Percentiles rank a stretch among this genome's conserved stretches.
These are phyloP conservation scores for Austrofundulus limnaeus DNA, from an alignment of 2,113 vertebrate genomes.

Conservation along the genomic window DNA sequence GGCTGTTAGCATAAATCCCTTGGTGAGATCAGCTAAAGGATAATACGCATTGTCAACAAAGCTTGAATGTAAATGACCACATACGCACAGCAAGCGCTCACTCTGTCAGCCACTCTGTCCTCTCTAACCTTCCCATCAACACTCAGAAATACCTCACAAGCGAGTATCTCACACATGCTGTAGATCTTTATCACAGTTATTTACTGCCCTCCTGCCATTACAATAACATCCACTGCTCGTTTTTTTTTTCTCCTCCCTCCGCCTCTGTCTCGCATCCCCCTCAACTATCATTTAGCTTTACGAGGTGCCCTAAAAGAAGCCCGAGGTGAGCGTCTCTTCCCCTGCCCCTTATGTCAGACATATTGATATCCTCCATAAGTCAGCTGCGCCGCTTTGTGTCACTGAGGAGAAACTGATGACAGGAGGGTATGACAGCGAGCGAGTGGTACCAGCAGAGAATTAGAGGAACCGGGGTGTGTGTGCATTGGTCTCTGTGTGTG, in stretches of 20 bases:
- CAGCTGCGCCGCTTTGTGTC: constrained; percentile 52
- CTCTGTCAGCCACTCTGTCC: constrained; percentile 39
- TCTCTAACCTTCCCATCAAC: constrained; percentile 51
- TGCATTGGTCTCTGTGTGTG: constrained; percentile 7
- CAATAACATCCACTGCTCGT: constrained; percentile 66
- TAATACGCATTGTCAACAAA: constrained; percentile 41
- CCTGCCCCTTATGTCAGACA: constrained; percentile 55
- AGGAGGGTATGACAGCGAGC: constrained; percentile 48
- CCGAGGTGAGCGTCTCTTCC: constrained; percentile 35
- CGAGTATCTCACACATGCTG: constrained; percentile 34
- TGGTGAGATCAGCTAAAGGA: constrained; percentile 40
- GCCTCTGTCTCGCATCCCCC: constrained; percentile 57
- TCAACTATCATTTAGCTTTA: constrained; percentile 80
- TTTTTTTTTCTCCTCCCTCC: constrained; percentile 29
- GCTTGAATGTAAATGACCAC: constrained; percentile 38
- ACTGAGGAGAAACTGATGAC: constrained; percentile 67
- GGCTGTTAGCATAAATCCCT: constrained; percentile 71
- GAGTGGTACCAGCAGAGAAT: constrained; percentile 52
- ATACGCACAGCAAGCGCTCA: constrained; percentile 33
- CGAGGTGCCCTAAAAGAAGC: constrained; percentile 75
- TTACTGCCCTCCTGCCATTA: constrained; percentile 65
- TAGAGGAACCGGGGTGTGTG: constrained; percentile 26
- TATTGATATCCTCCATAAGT: constrained; percentile 75
- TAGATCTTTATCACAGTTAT: constrained; percentile 66
- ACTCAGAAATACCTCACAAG: constrained; percentile 30